These are phyloP conservation scores for Minunthozetes semirufus DNA, from an alignment of 2,888 invertebrate genomes.

Conservation along the genomic window DNA sequence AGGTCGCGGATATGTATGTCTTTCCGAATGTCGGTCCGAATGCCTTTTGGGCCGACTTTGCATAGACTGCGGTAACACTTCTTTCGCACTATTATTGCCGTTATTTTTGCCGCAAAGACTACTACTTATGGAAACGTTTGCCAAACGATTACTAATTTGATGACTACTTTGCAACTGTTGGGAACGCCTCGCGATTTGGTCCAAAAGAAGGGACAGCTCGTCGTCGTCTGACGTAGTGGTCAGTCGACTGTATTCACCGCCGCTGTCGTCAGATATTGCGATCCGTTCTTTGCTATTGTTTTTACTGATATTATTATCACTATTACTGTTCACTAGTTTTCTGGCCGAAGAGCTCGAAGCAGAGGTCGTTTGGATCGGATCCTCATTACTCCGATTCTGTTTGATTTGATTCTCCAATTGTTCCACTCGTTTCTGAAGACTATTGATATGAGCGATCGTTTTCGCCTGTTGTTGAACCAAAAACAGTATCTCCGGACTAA, in stretches of 20 bases:
- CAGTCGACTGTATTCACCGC: constrained; percentile 37
- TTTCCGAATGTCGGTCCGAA: not conserved
- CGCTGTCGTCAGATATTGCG: constrained; percentile 35
- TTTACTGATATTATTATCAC: too few relatives aligned
- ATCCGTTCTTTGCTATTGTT: not conserved
- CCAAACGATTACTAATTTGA: not conserved
- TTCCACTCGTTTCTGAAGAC: constrained; percentile 18
- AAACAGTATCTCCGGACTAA: constrained; percentile 36
- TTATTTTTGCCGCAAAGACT: not conserved
- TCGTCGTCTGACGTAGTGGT: constrained; percentile 34
- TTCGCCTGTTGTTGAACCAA: constrained; percentile 36
- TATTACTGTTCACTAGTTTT: constrained; percentile 8
- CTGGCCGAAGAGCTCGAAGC: not conserved
- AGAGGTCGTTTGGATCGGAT: not conserved
- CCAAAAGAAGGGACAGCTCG: constrained; percentile 34
- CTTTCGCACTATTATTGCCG: not conserved
- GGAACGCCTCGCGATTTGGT: constrained; percentile 36
- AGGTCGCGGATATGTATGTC: too few relatives aligned
- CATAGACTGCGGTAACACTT: not conserved
- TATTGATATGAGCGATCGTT: constrained; percentile 29
- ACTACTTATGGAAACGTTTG: not conserved
- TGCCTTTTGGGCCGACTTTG: not conserved
- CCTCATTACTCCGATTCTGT: not conserved
- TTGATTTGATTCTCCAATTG: constrained; percentile 16
- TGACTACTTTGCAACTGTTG: constrained; percentile 21